Evolutionary conservation across 2,888 invertebrate genomes (phyloP).

Genomic region (Saturnia pavonia): DNA sequence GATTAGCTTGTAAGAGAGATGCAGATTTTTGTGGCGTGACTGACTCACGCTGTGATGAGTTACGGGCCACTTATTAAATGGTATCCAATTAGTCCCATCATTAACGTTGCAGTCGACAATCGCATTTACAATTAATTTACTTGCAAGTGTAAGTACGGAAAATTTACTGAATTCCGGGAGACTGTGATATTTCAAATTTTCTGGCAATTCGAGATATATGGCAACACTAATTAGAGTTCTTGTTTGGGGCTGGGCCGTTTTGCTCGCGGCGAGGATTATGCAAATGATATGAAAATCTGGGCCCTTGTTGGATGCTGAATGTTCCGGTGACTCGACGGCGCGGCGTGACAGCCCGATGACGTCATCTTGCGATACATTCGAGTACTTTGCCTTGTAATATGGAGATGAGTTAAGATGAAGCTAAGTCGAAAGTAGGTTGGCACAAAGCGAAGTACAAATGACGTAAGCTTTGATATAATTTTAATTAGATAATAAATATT

Average conservation of each 20-base stretch:
- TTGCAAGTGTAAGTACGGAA: no score
- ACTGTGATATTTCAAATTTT: neutral
- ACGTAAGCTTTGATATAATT: neutral
- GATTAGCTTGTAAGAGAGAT: no score
- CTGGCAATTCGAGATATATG: no score
- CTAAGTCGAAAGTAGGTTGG: neutral
- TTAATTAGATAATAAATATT: neutral
- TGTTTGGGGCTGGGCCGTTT: conserved; percentile 15
- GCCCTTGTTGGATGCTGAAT: conserved; percentile 35
- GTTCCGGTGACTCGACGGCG: conserved; percentile 22
- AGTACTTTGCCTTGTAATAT: conserved; percentile 12
- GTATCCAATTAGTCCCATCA: neutral
- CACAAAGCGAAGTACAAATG: neutral
- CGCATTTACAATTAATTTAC: no score
- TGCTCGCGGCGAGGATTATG: conserved; percentile 52
- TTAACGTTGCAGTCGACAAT: no score
- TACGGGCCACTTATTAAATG: no score
- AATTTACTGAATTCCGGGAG: neutral
- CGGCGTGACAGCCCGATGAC: conserved; percentile 16
- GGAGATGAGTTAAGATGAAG: neutral
- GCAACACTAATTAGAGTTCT: conserved; percentile 15
- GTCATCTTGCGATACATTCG: conserved; percentile 24
- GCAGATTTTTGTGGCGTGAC: no score
- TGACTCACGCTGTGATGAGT: no score
- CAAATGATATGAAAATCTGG: conserved; percentile 65